phyloP scores from a whole-genome alignment of 2,113 vertebrate genomes.

The Glareola pratincola region DNA sequence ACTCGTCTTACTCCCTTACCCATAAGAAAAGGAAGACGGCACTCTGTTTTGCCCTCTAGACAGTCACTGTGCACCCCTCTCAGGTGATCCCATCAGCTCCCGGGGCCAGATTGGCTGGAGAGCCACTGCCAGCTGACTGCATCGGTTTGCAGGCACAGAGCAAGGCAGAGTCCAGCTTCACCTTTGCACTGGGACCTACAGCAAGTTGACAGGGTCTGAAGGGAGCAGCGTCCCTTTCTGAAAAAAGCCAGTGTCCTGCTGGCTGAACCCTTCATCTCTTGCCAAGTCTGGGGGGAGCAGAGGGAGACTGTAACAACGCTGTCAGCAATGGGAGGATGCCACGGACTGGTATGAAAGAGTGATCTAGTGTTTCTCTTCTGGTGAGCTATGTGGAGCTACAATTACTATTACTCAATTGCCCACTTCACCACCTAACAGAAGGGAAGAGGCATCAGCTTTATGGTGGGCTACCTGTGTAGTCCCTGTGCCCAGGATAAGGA shows the following conservation, averaged over 20 bases:
- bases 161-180: neutral
- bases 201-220: neutral
- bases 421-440: neutral
- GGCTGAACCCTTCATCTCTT: neutral
- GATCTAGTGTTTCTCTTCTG: neutral
- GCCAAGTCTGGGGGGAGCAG: neutral
- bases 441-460: neutral
- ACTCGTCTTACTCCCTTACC: neutral
- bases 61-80: neutral
- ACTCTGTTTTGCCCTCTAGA: neutral
- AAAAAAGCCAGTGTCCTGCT: neutral
- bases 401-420: neutral
- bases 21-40: neutral
- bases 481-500: neutral
- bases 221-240: neutral
- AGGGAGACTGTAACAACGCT: neutral
- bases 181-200: neutral
- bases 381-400: neutral
- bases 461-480: neutral
- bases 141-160: neutral
- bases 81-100: neutral
- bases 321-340: neutral
- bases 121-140: neutral
- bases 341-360: neutral
- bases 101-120: fast-evolving